phyloP scores from a whole-genome alignment of 2,888 invertebrate species.

The Platycnemis pennipes region DNA sequence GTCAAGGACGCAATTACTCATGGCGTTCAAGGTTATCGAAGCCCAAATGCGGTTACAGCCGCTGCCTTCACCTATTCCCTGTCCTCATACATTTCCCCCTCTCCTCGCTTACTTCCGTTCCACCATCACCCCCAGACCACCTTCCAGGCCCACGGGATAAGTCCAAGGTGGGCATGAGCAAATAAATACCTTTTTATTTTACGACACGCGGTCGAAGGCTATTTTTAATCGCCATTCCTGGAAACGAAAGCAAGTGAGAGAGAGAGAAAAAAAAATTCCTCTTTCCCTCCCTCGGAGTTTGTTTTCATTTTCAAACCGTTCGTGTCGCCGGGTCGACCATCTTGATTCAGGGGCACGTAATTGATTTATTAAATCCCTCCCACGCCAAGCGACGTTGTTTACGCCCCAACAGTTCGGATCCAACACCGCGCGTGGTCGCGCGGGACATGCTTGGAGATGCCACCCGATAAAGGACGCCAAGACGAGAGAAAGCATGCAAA shows the following conservation, averaged over 20 bases:
- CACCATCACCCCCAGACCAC: background rate
- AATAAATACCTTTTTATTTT: background rate
- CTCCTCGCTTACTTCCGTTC: background rate
- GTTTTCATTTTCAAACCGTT: background rate
- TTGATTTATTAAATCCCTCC: background rate
- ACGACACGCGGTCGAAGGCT: background rate
- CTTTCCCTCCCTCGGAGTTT: background rate
- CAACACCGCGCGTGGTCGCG: background rate
- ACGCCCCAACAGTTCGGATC: background rate
- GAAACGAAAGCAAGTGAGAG: background rate
- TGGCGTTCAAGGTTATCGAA: background rate
- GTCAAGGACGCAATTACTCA: conserved; percentile 27
- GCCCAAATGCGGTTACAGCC: background rate
- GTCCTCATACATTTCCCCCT: background rate
- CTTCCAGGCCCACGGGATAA: background rate
- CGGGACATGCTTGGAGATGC: background rate
- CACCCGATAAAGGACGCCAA: background rate
- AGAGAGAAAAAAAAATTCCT: background rate
- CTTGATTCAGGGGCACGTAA: background rate
- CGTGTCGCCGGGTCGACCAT: background rate
- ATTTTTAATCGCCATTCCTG: conserved; percentile 4
- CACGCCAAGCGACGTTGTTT: background rate
- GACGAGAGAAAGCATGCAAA: background rate
- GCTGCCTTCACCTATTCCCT: background rate
- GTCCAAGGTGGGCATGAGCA: background rate